These are phyloP conservation scores for Rhaphigaster nebulosa DNA, from an alignment of 2,888 invertebrate genomes.

Conservation along the genomic window DNA sequence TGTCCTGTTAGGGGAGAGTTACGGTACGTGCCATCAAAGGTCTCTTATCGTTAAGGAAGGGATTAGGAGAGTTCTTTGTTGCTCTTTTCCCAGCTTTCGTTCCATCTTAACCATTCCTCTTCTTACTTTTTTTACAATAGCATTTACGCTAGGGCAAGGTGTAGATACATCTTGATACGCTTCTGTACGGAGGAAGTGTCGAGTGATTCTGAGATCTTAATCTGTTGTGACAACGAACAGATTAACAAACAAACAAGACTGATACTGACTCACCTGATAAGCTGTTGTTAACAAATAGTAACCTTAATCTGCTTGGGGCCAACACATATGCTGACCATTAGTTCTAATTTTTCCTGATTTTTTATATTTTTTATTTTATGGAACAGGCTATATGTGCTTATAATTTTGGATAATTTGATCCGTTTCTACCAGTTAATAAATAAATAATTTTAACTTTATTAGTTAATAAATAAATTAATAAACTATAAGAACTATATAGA, in stretches of 20 bases:
- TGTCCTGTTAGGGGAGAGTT: background rate
- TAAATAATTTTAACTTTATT: too few species aligned
- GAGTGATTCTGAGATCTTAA: background rate
- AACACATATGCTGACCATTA: too few species aligned
- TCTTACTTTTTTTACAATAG: background rate
- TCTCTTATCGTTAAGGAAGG: background rate
- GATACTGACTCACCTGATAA: background rate
- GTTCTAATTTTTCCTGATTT: too few species aligned
- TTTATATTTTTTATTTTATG: too few species aligned
- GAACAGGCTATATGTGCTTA: too few species aligned
- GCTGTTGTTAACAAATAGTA: background rate
- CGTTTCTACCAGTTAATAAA: too few species aligned
- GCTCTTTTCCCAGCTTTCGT: background rate
- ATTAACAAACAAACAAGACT: background rate
- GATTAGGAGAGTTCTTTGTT: conserved; percentile 18
- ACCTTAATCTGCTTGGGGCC: too few species aligned
- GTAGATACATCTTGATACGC: background rate
- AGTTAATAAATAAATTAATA: too few species aligned
- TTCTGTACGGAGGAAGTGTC: background rate
- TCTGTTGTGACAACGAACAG: background rate
- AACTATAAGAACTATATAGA: too few species aligned
- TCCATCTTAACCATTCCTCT: background rate
- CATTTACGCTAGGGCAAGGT: background rate
- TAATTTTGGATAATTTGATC: too few species aligned
- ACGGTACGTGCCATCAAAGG: background rate